These are phyloP conservation scores for Loris lydekkerianus DNA, from an alignment of 2,797 vertebrate genomes.

Conservation along the genomic window DNA sequence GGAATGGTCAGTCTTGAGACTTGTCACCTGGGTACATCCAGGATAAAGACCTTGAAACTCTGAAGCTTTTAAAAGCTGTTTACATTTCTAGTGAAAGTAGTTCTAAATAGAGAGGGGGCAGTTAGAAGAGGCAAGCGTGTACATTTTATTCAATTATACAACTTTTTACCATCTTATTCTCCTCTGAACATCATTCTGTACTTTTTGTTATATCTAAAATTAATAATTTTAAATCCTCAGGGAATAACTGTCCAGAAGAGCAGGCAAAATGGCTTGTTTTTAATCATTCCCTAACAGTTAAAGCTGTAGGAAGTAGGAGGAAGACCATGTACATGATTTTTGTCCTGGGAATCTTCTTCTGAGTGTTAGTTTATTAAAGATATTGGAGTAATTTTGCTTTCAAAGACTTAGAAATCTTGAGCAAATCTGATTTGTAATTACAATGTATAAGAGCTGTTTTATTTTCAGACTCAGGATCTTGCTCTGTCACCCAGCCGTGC, in stretches of 20 bases:
- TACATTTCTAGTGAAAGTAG: neutral
- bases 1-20: neutral
- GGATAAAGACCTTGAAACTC: neutral
- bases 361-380: constrained; percentile 68
- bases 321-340: neutral
- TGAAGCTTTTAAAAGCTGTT: neutral
- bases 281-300: neutral
- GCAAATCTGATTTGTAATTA: neutral
- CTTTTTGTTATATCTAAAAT: neutral
- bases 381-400: constrained; percentile 68
- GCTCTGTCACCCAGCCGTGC: no score
- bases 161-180: neutral
- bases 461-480: no score
- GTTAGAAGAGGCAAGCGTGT: neutral
- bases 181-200: neutral
- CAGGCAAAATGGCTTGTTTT: neutral
- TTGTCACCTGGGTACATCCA: neutral
- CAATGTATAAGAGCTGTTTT: constrained; percentile 52
- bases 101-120: neutral
- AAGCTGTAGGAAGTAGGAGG: neutral
- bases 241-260: neutral
- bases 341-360: neutral
- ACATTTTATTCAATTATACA: neutral
- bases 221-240: neutral
- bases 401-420: constrained; percentile 54